Evolutionary conservation across 1,140 invertebrate genomes (phyloP).

Genomic region (Trichogramma pretiosum): DNA sequence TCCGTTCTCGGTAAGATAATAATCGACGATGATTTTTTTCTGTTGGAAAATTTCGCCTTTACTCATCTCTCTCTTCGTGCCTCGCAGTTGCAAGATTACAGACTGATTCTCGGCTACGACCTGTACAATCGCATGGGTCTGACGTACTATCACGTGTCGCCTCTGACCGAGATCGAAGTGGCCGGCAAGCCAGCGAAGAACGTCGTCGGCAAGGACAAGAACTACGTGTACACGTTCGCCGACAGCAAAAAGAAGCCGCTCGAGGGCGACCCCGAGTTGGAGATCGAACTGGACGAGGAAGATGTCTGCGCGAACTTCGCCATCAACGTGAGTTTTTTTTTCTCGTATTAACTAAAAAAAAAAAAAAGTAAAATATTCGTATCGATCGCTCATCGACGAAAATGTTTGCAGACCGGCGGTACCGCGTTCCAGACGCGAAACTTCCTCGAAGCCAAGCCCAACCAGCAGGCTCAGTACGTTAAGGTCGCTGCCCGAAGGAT

Average conservation of each 20-base stretch:
- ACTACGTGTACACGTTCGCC: conserved; percentile 47
- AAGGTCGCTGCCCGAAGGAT: conserved; percentile 45
- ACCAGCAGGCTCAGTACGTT: conserved; percentile 50
- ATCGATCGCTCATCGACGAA: too few relatives aligned
- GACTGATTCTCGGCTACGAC: conserved; percentile 37
- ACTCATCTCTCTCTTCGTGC: conserved; percentile 7
- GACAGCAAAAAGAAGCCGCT: conserved; percentile 52
- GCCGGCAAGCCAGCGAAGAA: conserved; percentile 41
- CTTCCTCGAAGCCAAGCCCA: conserved; percentile 45
- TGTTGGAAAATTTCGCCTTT: not conserved
- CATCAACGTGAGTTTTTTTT: conserved; percentile 38
- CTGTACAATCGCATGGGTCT: conserved; percentile 36
- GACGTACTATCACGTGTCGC: conserved; percentile 37
- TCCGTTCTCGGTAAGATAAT: conserved; percentile 34
- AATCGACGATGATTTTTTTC: not conserved
- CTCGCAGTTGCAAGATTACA: conserved; percentile 42
- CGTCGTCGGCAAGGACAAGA: conserved; percentile 47
- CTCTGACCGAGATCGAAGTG: conserved; percentile 37
- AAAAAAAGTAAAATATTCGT: not conserved
- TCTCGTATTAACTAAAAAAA: not conserved
- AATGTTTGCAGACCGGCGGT: conserved; percentile 46
- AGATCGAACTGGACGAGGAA: conserved; percentile 40
- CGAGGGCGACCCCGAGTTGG: conserved; percentile 41
- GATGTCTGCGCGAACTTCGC: conserved; percentile 52
- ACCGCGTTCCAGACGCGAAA: conserved; percentile 48